phyloP scores from a whole-genome alignment of 2,888 invertebrate species.

The Sminthurides aquaticus region DNA sequence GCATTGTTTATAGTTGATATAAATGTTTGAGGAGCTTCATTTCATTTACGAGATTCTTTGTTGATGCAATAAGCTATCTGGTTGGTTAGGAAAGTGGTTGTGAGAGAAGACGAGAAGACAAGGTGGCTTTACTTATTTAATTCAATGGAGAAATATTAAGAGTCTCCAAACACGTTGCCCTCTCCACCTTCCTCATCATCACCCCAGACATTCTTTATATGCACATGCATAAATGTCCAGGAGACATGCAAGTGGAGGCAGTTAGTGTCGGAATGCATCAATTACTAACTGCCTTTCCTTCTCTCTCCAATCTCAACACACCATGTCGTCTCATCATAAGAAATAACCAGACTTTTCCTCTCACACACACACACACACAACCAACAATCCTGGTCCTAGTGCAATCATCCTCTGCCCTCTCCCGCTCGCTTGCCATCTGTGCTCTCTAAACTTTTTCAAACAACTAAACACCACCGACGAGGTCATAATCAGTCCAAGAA shows the following conservation, averaged over 20 bases:
- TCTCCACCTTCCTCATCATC: neutral
- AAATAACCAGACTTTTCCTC: too few relatives aligned
- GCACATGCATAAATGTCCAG: neutral
- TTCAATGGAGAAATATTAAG: neutral
- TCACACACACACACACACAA: too few relatives aligned
- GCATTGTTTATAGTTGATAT: neutral
- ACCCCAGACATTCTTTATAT: neutral
- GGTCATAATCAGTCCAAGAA: neutral
- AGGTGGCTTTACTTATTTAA: too few relatives aligned
- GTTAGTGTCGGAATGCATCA: slow-evolving; percentile 27
- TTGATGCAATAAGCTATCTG: too few relatives aligned
- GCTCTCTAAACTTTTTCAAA: slow-evolving; percentile 23
- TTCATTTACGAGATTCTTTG: too few relatives aligned
- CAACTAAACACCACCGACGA: neutral
- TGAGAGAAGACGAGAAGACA: too few relatives aligned
- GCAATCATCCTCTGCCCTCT: slow-evolving; percentile 12
- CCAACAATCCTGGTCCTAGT: too few relatives aligned
- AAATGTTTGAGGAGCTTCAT: too few relatives aligned
- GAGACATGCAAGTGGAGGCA: slow-evolving; percentile 2
- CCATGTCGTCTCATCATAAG: slow-evolving; percentile 14
- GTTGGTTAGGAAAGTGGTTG: too few relatives aligned
- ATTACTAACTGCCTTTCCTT: slow-evolving; percentile 16
- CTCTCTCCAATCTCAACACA: slow-evolving; percentile 5
- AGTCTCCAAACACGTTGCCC: neutral
- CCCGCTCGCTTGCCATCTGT: slow-evolving; percentile 41